Evolutionary conservation across 2,888 invertebrate genomes (phyloP), one percentile per base, ranked within the genome.

Genomic region (Julus scanicus): DNA sequence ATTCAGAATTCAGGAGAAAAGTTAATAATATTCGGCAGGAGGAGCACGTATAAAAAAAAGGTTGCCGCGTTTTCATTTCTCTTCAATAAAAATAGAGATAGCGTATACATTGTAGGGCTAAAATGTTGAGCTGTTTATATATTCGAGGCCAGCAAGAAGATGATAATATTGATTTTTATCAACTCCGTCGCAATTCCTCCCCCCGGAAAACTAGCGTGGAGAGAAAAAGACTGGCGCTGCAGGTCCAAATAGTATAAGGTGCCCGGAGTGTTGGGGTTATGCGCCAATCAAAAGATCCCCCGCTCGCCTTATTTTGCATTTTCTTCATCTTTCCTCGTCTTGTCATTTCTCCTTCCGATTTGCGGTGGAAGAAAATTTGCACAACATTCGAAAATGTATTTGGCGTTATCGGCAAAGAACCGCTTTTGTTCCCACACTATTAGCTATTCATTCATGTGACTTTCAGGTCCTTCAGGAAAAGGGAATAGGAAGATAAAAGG

Each of bases 151-250:
- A 63, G 63, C 63, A n/a, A n/a, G 63, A 63, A 20, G 63, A 63
- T 63, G 63, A 20, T 63, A 20, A 63, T 63, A 63, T 63, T 63
- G 63, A 63, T 63, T 63, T 63, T 63, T 63, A 63, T 63, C 63
- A 63, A 63, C 63, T 63, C 63, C 63, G 63, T 57, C 57, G 53
- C 53, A 44, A 44, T 8, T 8, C 44, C 5, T 63, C 63, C 17
- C 63, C n/a, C 63, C n/a, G 63, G 4, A 57, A 11, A 15, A 4
- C 57, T 57, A 11, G 57, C 57, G 15, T 6, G 48, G 15, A 57
- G 57, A 15, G 11, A 15, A 4, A 17, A 15, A 57, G 57, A 11
- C 15, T 15, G 57, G 57, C 4, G 57, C 57, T 57, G 17, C 4
- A 15, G 57, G 15, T 0, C 11, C 15, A 53, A 3, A 15, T 53